Evolutionary conservation across 2,888 invertebrate species (phyloP), one percentile per base, ranked within the genome.

Genomic region (Calliopum simillimum): DNA sequence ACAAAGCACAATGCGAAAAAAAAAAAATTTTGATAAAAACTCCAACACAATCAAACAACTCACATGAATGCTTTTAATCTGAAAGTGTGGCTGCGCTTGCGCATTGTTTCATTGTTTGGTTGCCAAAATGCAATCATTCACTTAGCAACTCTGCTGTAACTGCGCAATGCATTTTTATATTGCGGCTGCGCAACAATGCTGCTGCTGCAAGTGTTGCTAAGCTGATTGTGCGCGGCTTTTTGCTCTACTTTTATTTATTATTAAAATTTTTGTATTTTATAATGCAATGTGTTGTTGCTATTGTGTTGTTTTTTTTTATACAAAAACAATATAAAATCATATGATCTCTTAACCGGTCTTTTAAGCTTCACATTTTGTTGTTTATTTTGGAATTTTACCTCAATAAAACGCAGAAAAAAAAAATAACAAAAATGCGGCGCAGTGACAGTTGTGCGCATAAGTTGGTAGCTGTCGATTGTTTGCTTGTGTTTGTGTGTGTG

Each of bases 361-460:
- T 59, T 14, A 43, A 75, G 70, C 69, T 71, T 76, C 55, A 71
- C 56, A 71, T 75, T n/a, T 71, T 59, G 46, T 53, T 19, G 21
- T 53, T 53, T 53, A 23, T 23, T 53, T 53, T 53, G 2, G 13
- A 23, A 23, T 2, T 53, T 23, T 21, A 53, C 19, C 13, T 53
- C 21, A 53, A 19, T 23, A 6, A 19, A n/a, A n/a, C n/a, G n/a
- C n/a, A n/a, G n/a, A n/a, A n/a, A n/a, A n/a, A n/a, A n/a, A n/a
- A 53, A 12, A 23, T 53, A 53, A 53, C 3, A 23, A 53, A 53
- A 53, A n/a, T 53, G 13, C 21, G 12, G 3, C 21, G 53, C 3
- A 53, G 51, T 3, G 19, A 33, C 4, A 6, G 3, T 33, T 33
- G 33, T 33, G 33, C 5, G 33, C 33, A 33, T n/a, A n/a, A n/a